Conservation (phyloP, 2,797 vertebrate species). For the Acanthurus tractus region DNA sequence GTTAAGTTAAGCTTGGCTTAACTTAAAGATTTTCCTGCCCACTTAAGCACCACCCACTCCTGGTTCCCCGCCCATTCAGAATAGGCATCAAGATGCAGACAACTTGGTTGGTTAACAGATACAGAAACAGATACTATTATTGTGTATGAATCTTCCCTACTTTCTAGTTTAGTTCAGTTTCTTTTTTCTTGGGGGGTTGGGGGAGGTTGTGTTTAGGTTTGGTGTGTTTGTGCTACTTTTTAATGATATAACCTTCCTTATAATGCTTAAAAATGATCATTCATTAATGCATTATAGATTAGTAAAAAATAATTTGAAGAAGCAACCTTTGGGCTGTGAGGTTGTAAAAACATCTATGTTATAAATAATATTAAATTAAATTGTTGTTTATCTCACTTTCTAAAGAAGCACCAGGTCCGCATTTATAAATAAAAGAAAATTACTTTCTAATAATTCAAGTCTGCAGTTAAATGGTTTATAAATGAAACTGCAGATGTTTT, state of each 20-base stretch:
- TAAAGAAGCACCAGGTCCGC: background rate
- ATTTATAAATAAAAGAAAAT: background rate
- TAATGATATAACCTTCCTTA: background rate
- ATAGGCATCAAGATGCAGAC: too few relatives aligned
- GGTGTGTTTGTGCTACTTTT: background rate
- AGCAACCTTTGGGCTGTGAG: background rate
- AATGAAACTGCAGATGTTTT: background rate
- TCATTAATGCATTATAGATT: background rate
- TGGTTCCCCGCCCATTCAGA: too few relatives aligned
- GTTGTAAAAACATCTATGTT: background rate
- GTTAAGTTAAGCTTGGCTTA: too few relatives aligned
- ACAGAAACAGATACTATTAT: too few relatives aligned
- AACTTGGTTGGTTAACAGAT: too few relatives aligned
- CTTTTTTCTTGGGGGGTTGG: background rate
- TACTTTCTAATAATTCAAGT: background rate
- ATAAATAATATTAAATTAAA: too few relatives aligned
- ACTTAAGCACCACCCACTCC: too few relatives aligned
- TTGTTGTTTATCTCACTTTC: background rate
- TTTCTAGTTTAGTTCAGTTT: background rate
- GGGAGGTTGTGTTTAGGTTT: background rate
- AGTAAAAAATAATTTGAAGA: background rate
- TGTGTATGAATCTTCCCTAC: background rate
- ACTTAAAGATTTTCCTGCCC: too few relatives aligned
- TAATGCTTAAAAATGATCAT: background rate
- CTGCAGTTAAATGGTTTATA: background rate